Conservation (phyloP, 2,797 vertebrate genomes). For the Natrix natrix region DNA sequence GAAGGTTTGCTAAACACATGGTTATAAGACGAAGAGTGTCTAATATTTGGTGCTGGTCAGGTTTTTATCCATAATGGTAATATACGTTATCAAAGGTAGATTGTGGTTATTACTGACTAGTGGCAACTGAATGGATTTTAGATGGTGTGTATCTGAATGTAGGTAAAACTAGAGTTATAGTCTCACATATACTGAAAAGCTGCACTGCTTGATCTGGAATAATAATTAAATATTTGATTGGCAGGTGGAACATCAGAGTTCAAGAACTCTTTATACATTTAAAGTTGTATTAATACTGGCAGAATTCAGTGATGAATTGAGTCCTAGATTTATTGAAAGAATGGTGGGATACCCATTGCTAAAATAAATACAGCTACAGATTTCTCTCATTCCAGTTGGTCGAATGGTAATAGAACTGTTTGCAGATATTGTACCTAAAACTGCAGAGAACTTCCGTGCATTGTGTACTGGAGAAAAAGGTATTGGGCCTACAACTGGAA, state of each 20-base stretch:
- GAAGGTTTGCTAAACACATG: neutral
- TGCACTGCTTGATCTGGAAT: neutral
- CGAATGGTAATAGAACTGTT: conserved; percentile 91
- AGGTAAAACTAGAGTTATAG: neutral
- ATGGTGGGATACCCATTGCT: neutral
- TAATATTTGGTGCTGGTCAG: neutral
- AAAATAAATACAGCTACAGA: neutral
- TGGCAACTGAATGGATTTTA: neutral
- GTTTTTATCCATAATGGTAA: neutral
- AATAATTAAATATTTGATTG: neutral
- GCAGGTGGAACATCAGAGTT: neutral
- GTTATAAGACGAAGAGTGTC: neutral
- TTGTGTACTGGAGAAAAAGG: conserved; percentile 96
- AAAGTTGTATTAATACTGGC: neutral
- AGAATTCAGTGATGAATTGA: neutral
- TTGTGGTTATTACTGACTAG: neutral
- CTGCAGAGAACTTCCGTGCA: conserved; percentile 93
- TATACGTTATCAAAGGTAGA: neutral
- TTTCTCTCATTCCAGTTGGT: conserved; percentile 76
- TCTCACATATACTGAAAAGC: neutral
- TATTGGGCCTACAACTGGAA: conserved; percentile 83
- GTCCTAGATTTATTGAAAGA: neutral
- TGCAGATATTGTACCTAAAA: conserved; percentile 90
- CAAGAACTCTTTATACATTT: neutral
- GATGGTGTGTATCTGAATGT: neutral